Conservation (phyloP, 2,888 invertebrate species). For the Rotaria macrura region DNA sequence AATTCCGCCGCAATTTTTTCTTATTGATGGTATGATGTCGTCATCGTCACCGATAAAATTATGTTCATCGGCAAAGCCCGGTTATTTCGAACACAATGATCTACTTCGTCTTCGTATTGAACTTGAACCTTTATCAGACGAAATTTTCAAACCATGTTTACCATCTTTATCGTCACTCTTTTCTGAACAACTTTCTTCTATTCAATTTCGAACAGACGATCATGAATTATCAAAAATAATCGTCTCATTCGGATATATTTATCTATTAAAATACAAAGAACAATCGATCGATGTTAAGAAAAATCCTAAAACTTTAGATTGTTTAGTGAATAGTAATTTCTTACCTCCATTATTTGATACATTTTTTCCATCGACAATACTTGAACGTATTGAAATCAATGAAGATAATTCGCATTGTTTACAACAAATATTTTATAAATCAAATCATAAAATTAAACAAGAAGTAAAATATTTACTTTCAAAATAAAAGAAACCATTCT, state of each 20-base stretch:
- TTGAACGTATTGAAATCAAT: background rate
- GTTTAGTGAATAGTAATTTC: background rate
- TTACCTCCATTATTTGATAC: background rate
- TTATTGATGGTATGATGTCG: conserved; percentile 8
- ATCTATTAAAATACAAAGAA: background rate
- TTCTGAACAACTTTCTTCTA: background rate
- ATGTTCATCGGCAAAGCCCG: background rate
- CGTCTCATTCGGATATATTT: conserved; percentile 4
- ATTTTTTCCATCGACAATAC: conserved; percentile 14
- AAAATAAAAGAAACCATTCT: too few species aligned
- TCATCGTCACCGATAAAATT: background rate
- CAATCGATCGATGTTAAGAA: background rate
- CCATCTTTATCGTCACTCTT: background rate
- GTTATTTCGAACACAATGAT: background rate
- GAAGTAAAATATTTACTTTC: background rate
- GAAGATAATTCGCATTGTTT: background rate
- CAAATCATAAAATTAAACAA: background rate
- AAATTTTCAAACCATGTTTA: background rate
- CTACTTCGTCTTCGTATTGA: background rate
- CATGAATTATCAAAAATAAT: background rate
- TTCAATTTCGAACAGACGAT: background rate
- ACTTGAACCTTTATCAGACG: background rate
- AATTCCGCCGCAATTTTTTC: background rate
- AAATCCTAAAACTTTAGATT: background rate
- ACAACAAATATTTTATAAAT: conserved; percentile 3